Percentiles rank a stretch among this genome's conserved stretches.
Evolutionary conservation across 2,888 invertebrate genomes (phyloP).

Genomic region (Amorpha juglandis): DNA sequence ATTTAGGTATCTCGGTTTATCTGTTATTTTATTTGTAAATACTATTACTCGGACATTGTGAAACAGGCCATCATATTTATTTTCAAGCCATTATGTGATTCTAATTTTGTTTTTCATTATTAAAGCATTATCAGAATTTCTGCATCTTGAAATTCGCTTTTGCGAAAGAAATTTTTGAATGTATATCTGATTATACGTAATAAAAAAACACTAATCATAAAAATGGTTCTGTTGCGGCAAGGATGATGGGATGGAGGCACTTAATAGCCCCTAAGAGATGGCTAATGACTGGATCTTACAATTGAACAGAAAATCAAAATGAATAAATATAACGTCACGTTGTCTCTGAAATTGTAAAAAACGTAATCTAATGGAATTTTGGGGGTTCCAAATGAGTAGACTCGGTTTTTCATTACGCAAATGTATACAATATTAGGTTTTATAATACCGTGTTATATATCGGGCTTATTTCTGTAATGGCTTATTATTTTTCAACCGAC

Average conservation of each 20-base stretch:
- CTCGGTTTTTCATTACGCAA: constrained; percentile 33
- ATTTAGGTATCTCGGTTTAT: too few species aligned
- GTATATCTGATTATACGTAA: constrained; percentile 27
- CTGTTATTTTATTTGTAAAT: too few species aligned
- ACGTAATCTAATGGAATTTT: constrained; percentile 29
- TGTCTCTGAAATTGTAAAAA: constrained; percentile 32
- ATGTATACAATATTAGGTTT: constrained; percentile 30
- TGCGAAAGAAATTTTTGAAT: background rate
- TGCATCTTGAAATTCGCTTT: background rate
- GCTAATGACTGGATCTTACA: constrained; percentile 32
- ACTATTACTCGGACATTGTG: too few species aligned
- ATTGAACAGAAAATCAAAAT: constrained; percentile 36
- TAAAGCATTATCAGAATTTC: background rate
- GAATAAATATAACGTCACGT: constrained; percentile 36
- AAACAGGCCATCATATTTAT: too few species aligned
- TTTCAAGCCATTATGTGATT: too few species aligned
- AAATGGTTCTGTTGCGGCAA: constrained; percentile 22
- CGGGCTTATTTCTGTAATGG: background rate
- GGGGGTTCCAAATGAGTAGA: constrained; percentile 34
- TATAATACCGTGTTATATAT: background rate
- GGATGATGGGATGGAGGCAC: constrained; percentile 28
- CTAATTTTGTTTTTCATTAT: too few species aligned
- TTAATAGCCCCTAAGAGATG: constrained; percentile 32
- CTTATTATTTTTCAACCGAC: background rate
- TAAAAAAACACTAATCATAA: constrained; percentile 31